Percentiles rank a stretch among this genome's conserved stretches.
Evolutionary conservation across 2,113 vertebrate genomes (phyloP).

Genomic region (Neomonachus schauinslandi): DNA sequence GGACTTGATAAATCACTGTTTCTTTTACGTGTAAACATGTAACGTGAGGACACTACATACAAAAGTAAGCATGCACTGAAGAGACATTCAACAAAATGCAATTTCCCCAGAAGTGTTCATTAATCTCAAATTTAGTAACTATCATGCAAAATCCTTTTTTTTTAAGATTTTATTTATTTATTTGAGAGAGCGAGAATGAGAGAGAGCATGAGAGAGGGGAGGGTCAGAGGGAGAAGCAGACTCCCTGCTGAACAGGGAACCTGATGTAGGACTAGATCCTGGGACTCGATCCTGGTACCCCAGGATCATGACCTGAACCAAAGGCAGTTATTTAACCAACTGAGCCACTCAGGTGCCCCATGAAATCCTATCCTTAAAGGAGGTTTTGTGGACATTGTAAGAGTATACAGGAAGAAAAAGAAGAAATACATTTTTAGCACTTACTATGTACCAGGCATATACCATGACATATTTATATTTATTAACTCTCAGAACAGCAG

Average conservation of each 20-base stretch:
- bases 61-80: not conserved
- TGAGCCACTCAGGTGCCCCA: not conserved
- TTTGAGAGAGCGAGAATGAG: not conserved
- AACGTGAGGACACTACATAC: not conserved
- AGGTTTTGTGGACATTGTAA: not conserved
- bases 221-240: not conserved
- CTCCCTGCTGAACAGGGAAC: too few relatives aligned
- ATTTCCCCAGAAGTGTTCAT: not conserved
- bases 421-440: not conserved
- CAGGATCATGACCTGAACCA: not conserved
- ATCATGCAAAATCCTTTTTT: not conserved
- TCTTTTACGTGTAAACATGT: conserved; percentile 5
- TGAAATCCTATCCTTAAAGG: not conserved
- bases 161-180: not conserved
- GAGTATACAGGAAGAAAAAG: not conserved
- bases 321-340: not conserved
- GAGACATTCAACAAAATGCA: not conserved
- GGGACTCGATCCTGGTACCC: not conserved
- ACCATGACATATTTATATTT: not conserved
- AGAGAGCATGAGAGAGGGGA: not conserved
- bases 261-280: not conserved
- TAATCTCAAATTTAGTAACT: not conserved
- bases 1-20: not conserved
- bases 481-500: not conserved
- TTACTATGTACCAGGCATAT: not conserved